Evolutionary conservation across 1,140 invertebrate species (phyloP).

Genomic region (Colletes gigas): DNA sequence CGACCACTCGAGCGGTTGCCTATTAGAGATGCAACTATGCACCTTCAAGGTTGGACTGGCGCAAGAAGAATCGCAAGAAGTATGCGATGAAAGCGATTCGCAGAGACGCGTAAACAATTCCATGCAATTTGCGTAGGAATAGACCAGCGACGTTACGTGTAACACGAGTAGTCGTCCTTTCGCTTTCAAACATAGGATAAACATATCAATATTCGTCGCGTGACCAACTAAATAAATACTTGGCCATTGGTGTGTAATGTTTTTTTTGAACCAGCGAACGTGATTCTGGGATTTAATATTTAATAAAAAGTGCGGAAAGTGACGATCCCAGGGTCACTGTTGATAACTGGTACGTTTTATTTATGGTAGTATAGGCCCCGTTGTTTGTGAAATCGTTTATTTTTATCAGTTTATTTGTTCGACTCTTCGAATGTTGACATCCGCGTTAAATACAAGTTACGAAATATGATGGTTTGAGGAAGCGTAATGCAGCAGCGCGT

Average conservation of each 20-base stretch:
- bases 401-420: constrained; percentile 10
- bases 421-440: constrained; percentile 25
- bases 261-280: too few relatives aligned
- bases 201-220: too few relatives aligned
- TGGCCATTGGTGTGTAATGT: too few relatives aligned
- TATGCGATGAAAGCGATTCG: constrained; percentile 40
- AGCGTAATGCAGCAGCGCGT: constrained; percentile 39
- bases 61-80: constrained; percentile 40
- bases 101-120: constrained; percentile 19
- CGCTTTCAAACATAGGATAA: background rate
- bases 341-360: background rate
- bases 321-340: too few relatives aligned
- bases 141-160: background rate
- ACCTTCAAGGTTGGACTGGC: constrained; percentile 45
- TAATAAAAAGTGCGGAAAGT: too few relatives aligned
- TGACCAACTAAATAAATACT: too few relatives aligned
- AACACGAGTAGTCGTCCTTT: background rate
- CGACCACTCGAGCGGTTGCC: constrained; percentile 30
- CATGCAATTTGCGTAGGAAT: constrained; percentile 3
- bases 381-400: background rate
- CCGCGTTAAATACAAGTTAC: constrained; percentile 34
- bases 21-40: constrained; percentile 53
- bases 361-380: background rate
- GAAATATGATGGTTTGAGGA: constrained; percentile 44
- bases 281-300: too few relatives aligned